phyloP scores from a whole-genome alignment of 2,113 vertebrate species.

The Grus americana region DNA sequence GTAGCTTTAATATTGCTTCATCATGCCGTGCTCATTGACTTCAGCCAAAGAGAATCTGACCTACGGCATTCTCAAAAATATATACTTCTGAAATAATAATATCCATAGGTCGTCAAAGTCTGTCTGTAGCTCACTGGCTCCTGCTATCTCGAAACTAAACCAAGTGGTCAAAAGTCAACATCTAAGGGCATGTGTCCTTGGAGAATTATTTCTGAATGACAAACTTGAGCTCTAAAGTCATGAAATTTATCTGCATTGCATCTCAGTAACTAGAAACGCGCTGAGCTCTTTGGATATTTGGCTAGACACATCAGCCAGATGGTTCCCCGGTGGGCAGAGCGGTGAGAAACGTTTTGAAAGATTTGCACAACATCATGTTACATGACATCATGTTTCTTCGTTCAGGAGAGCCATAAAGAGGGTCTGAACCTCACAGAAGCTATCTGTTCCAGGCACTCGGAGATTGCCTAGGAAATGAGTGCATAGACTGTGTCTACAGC shows the following conservation, averaged over 20 bases:
- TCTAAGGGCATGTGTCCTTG: background rate
- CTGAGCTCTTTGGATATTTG: conserved; percentile 35
- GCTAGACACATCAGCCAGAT: conserved; percentile 61
- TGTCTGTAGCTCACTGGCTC: background rate
- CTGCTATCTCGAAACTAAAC: background rate
- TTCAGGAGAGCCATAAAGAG: conserved; percentile 39
- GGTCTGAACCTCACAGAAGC: background rate
- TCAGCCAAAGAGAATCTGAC: background rate
- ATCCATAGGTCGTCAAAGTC: background rate
- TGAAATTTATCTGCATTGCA: conserved; percentile 27
- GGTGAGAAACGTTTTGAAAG: conserved; percentile 48
- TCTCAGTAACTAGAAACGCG: conserved; percentile 44
- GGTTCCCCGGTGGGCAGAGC: background rate
- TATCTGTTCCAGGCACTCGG: background rate
- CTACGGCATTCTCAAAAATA: background rate
- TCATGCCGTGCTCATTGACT: background rate
- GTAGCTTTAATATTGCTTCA: background rate
- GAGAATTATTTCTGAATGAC: conserved; percentile 18
- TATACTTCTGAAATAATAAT: background rate
- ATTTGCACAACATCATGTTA: conserved; percentile 70
- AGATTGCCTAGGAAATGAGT: conserved; percentile 5
- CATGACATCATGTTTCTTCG: conserved; percentile 69
- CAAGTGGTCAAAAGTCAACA: background rate
- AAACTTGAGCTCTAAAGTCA: conserved; percentile 10
- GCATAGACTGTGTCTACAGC: background rate